Base-by-base conservation (phyloP, 2,113 vertebrate species). In the Corythaeola cristata region DNA sequence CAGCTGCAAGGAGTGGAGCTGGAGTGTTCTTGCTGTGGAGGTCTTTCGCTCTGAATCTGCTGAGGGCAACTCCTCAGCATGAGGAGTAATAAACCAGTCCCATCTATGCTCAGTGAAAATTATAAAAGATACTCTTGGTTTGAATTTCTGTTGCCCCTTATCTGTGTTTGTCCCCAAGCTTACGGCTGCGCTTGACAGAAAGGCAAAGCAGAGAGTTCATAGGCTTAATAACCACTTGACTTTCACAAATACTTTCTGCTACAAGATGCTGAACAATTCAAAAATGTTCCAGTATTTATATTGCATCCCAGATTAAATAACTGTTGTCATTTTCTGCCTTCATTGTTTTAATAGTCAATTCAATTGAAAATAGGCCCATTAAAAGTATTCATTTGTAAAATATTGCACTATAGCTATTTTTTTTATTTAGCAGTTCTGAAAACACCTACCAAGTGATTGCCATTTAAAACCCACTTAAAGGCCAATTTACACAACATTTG, bases 191-290 rank as follows among this genome's bases (percentile, higher is more conserved):
- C 39, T 16, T 24, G 71, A 55, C 0, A 72, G 66, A 72, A 78
- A 60, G 53, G 56, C 59, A 95, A 82, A 93, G 52, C 85, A 75
- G 45, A 69, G 93, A 74, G 59, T 85, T 86, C 4, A 13, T 64
- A 68, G 80, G 90, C 85, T 93, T 96, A 96, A 97, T 93, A 95
- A 97, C 83, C 85, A 66, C 86, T 91, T 96, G 92, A 92, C 93
- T 98, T 97, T 95, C 93, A 93, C 95, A 97, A 97, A 97, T 86
- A 95, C 90, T 98, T 97, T 94, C 94, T 96, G 85, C 85, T 97
- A 94, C 72, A 95, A 97, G 95, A 97, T 94, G 96, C 91, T 92
- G 95, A 94, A 96, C 91, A 93, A 95, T 94, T 96, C 95, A 90
- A 94, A 97, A 97, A 85, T 92, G 96, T 93, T 94, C 85, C 79